Percentiles rank a stretch among this genome's conserved stretches.
phyloP scores from a whole-genome alignment of 2,113 vertebrate species.

The Thermophis baileyi region DNA sequence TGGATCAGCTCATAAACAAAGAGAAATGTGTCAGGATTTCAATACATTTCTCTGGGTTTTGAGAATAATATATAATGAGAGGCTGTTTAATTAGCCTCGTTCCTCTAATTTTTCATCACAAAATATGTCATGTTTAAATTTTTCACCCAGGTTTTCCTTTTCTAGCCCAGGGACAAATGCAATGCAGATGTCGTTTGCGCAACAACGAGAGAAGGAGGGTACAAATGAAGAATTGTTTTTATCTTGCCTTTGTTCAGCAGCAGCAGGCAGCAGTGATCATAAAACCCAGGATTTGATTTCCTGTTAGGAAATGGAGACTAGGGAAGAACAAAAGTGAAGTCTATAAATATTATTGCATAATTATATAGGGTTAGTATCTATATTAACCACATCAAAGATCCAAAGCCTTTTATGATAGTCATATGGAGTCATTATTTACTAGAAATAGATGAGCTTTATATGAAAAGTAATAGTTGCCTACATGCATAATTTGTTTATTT shows the following conservation, averaged over 20 bases:
- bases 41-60: not conserved
- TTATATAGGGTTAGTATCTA: constrained; percentile 49
- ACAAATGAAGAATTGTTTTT: not conserved
- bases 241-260: constrained; percentile 33
- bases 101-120: not conserved
- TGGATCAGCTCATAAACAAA: not conserved
- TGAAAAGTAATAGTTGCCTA: not conserved
- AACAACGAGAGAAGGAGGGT: not conserved
- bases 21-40: not conserved
- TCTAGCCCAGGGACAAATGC: not conserved
- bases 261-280: constrained; percentile 40
- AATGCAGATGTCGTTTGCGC: not conserved
- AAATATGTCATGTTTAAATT: not conserved
- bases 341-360: constrained; percentile 59
- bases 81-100: not conserved
- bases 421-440: not conserved
- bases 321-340: constrained; percentile 41
- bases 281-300: constrained; percentile 41
- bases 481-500: not conserved
- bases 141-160: not conserved
- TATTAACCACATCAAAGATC: not conserved
- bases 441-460: not conserved
- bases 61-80: not conserved
- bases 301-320: constrained; percentile 52
- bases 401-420: not conserved